Evolutionary conservation across 2,888 invertebrate genomes (phyloP), one percentile per base, ranked within the genome.

Genomic region (Eupeodes latifasciatus): DNA sequence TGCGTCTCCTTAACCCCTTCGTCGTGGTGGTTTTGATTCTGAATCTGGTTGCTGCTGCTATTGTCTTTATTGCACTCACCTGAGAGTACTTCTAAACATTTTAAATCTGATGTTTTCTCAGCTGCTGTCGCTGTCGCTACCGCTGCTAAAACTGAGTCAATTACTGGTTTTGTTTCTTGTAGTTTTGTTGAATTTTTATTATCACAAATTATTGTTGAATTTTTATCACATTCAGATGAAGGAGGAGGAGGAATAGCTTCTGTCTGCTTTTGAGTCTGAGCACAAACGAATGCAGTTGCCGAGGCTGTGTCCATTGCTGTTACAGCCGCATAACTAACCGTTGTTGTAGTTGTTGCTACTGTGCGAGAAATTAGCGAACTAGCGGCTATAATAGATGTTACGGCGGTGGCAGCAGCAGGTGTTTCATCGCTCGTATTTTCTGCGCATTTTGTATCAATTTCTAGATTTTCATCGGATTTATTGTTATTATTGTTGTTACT

Each of bases 21-120:
- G 89, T 91, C 91, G 86, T 91, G 91, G 86, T 91, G n/a, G 51
- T 71, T 66, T 1, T 36, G 59, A 91, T 91, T 88, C 1, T 9
- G 5, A 40, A 5, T 91, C 90, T 69, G 91, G 89, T 53, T 90
- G 90, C 86, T 91, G 89, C 82, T 91, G 91, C 74, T 91, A 90
- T 89, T 91, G 90, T 87, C 91, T 67, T n/a, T 40, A 55, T 89
- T 91, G 90, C 88, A 90, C 55, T 79, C 81, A 79, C 61, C 27
- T 55, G 78, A 66, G 11, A 59, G 34, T 82, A n/a, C 53, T 44
- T 36, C 47, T 49, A 34, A 11, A 67, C 59, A 72, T 72, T 62
- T 34, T 78, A 80, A 84, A 83, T 87, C 89, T 90, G 88, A 69
- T 79, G 88, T 77, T 57, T 71, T 62, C 80, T 71, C 62, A 16